phyloP scores from a whole-genome alignment of 1,140 invertebrate genomes.

The Lysiphlebus fabarum region DNA sequence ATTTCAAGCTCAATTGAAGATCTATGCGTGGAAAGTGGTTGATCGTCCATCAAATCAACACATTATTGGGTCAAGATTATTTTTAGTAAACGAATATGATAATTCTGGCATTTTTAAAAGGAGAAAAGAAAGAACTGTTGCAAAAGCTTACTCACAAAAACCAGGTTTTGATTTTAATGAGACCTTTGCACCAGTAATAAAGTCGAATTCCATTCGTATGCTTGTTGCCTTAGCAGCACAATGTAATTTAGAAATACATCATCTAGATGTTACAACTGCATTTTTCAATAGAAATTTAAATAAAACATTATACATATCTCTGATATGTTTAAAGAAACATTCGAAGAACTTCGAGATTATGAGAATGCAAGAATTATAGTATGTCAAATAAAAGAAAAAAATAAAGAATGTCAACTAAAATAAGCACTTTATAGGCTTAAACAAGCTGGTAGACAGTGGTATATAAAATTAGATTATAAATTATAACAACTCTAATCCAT shows the following conservation, averaged over 20 bases:
- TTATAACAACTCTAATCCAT: too few species aligned
- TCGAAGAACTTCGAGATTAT: neutral
- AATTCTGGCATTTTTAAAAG: neutral
- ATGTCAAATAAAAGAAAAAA: neutral
- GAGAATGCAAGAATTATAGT: neutral
- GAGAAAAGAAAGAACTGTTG: conserved; percentile 41
- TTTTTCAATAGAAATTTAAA: conserved; percentile 26
- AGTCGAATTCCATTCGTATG: conserved; percentile 25
- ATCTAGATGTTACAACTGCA: conserved; percentile 34
- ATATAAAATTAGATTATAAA: neutral
- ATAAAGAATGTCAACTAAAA: neutral
- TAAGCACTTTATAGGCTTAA: conserved; percentile 14
- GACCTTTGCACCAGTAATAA: conserved; percentile 33
- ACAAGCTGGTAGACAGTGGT: conserved; percentile 19
- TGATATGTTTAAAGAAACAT: conserved; percentile 11
- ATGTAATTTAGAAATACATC: conserved; percentile 24
- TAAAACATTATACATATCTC: conserved; percentile 25
- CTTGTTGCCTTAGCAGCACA: conserved; percentile 21
- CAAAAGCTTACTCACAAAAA: conserved; percentile 31
- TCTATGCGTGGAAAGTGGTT: conserved; percentile 41
- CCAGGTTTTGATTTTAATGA: conserved; percentile 32
- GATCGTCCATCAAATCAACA: conserved; percentile 33
- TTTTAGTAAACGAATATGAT: neutral
- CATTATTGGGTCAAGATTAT: conserved; percentile 26
- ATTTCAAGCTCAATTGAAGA: conserved; percentile 37